A percentile compares a stretch with the other conserved stretches of the same genome.
phyloP scores from a whole-genome alignment of 2,888 invertebrate genomes.

The Lasius fuliginosus region DNA sequence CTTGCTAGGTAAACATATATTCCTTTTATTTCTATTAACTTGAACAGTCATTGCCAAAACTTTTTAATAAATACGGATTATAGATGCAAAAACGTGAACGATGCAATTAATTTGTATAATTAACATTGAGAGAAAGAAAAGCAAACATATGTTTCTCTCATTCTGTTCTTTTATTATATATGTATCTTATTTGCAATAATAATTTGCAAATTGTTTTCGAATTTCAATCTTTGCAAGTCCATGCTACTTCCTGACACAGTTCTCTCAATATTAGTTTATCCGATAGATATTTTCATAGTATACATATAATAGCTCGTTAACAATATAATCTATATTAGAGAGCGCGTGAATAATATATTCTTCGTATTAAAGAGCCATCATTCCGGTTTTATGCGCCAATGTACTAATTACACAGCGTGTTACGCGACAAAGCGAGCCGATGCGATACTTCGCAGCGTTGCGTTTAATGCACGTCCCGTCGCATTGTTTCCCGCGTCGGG shows the following conservation, averaged over 20 bases:
- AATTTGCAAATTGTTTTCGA: slow-evolving; percentile 16
- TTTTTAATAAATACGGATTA: background rate
- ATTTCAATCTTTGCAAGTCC: background rate
- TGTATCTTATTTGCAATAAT: background rate
- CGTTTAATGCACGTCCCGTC: slow-evolving; percentile 33
- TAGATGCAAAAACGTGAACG: background rate
- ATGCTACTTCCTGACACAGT: background rate
- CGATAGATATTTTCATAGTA: background rate
- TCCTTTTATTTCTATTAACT: background rate
- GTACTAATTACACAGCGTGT: slow-evolving; percentile 43
- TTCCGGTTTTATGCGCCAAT: slow-evolving; percentile 20
- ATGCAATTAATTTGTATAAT: background rate
- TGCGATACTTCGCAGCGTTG: slow-evolving; percentile 32
- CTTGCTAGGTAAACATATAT: background rate
- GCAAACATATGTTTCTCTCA: background rate
- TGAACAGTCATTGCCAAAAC: background rate
- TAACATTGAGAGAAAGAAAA: background rate
- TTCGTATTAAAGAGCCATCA: slow-evolving; percentile 29
- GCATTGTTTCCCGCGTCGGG: slow-evolving; percentile 37
- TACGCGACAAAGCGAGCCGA: slow-evolving; percentile 37
- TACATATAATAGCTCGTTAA: slow-evolving; percentile 14
- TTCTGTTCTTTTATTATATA: background rate
- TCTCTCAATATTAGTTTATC: slow-evolving; percentile 19
- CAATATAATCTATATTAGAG: slow-evolving; percentile 41
- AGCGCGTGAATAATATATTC: slow-evolving; percentile 18